Base-by-base conservation (phyloP, 2,888 invertebrate species). In the Fissipunctia ypsillon region DNA sequence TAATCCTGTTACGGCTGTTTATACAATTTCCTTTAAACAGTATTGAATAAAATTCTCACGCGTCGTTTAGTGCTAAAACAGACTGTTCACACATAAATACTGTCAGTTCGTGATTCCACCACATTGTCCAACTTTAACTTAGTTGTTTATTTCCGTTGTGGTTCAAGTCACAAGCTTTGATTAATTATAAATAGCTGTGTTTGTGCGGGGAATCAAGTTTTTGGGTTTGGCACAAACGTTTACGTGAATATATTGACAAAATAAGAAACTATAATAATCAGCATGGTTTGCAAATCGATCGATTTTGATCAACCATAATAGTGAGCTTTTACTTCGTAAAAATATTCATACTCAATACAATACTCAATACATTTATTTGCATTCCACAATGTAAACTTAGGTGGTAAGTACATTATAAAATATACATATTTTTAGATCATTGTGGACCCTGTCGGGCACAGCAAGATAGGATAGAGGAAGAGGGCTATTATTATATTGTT, bases 11-110 rank as follows among this genome's bases (percentile, higher is more conserved):
- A n/a, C n/a, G 1, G 31, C 52, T 25, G 60, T 70, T 67, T 57
- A 61, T 61, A 70, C 41, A 54, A 57, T 83, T 66, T 84, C 69
- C 68, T 64, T 48, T 31, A 35, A 48, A 63, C 5, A 16, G 45
- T 50, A 65, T 81, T 78, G 14, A 66, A 68, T 73, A 84, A 75
- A 84, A 67, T 38, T 52, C 73, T 77, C 85, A 86, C 78, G 78
- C 73, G 41, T 50, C 43, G n/a, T 78, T 78, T 81, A 78, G 66
- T 64, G 48, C 76, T 82, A 77, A 83, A 76, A 67, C 65, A 60
- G 56, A 38, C 56, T 50, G 67, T 81, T 87, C 83, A 73, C 84
- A 84, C 84, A 84, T 80, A 66, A 81, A 84, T 84, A 80, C 76
- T 65, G 69, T 38, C 77, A 50, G 69, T 80, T 85, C 80, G 78